Conservation (phyloP, 2,888 invertebrate genomes). For the Ariolimax columbianus region DNA sequence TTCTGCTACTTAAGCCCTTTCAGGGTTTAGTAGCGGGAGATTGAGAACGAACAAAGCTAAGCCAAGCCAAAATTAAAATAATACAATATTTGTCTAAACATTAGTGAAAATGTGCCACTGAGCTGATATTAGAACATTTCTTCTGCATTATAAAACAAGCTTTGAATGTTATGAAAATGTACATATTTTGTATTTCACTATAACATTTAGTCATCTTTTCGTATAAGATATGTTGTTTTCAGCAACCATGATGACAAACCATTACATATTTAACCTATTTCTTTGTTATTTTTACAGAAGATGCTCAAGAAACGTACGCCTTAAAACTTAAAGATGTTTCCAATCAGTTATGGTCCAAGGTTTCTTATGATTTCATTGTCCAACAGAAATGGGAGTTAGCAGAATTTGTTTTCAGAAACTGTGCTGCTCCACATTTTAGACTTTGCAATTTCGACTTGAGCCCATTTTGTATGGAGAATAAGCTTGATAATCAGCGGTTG, state of each 20-base stretch:
- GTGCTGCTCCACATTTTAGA: not conserved
- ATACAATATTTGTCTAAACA: no score
- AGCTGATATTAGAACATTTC: no score
- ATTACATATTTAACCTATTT: not conserved
- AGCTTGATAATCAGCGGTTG: slow-evolving; percentile 6
- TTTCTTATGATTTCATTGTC: slow-evolving; percentile 56
- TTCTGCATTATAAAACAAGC: no score
- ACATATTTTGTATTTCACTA: not conserved
- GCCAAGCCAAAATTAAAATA: no score
- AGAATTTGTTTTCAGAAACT: slow-evolving; percentile 15
- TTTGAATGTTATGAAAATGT: not conserved
- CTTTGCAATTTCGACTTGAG: not conserved
- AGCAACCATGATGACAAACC: not conserved
- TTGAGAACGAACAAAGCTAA: no score
- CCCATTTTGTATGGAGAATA: slow-evolving; percentile 5
- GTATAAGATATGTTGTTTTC: not conserved
- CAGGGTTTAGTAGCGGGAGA: no score
- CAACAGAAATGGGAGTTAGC: slow-evolving; percentile 9
- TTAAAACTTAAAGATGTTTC: slow-evolving; percentile 51
- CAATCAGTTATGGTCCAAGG: slow-evolving; percentile 60
- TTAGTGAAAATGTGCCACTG: no score
- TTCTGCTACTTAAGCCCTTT: no score
- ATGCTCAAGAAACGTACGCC: slow-evolving; percentile 21
- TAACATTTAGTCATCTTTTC: not conserved
- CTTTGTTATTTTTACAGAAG: slow-evolving; percentile 29